Evolutionary conservation across 1,140 invertebrate species (phyloP).

Genomic region (Chelonus insularis): DNA sequence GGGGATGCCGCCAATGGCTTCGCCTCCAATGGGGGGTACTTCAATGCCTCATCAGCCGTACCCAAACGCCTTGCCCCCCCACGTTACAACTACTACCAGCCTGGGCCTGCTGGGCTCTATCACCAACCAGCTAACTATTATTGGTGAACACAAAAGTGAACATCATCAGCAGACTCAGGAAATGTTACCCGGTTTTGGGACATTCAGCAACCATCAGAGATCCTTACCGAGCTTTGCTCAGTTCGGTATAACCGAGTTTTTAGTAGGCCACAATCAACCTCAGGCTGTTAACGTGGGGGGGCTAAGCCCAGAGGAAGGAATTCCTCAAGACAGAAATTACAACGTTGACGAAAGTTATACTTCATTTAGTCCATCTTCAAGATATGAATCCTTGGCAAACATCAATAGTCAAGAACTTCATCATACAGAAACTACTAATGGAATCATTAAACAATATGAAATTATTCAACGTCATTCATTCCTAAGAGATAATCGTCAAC

Average conservation of each 20-base stretch:
- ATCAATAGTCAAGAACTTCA: conserved; percentile 52
- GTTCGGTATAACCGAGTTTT: conserved; percentile 62
- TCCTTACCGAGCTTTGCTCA: conserved; percentile 68
- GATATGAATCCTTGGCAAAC: conserved; percentile 53
- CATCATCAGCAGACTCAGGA: conserved; percentile 49
- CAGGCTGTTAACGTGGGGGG: conserved; percentile 71
- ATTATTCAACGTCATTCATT: conserved; percentile 4
- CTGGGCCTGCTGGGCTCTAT: conserved; percentile 61
- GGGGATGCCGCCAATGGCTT: conserved; percentile 62
- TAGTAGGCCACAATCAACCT: conserved; percentile 54
- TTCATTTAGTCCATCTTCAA: conserved; percentile 44
- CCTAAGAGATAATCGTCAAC: conserved; percentile 29
- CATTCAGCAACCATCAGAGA: conserved; percentile 48
- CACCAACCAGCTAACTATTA: conserved; percentile 73
- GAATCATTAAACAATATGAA: conserved; percentile 48
- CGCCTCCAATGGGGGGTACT: conserved; percentile 64
- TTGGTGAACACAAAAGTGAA: conserved; percentile 65
- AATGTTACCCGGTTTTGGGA: conserved; percentile 57
- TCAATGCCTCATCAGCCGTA: conserved; percentile 68
- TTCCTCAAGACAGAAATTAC: conserved; percentile 57
- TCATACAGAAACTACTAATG: conserved; percentile 47
- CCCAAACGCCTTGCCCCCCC: conserved; percentile 82
- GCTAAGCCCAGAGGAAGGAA: conserved; percentile 65
- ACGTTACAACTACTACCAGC: conserved; percentile 72
- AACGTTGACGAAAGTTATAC: conserved; percentile 53